These are phyloP conservation scores for Arctia plantaginis DNA, from an alignment of 2,888 invertebrate species.

Conservation along the genomic window DNA sequence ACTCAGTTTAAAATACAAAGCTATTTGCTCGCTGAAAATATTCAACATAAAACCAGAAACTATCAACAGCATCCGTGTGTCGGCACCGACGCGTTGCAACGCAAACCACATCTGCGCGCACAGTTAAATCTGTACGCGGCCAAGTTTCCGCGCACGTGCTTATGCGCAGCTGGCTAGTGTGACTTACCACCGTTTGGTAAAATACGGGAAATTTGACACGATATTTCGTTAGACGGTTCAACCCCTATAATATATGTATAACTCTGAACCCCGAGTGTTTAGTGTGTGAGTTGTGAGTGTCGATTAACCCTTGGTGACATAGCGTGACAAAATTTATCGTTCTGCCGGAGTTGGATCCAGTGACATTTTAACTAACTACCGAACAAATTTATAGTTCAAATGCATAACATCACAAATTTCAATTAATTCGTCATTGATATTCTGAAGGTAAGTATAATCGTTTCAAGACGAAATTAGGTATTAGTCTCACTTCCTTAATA, in stretches of 20 bases:
- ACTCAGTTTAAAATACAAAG: not conserved
- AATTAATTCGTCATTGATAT: not conserved
- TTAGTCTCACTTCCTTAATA: not conserved
- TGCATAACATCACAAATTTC: not conserved
- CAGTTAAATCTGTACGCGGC: constrained; percentile 19
- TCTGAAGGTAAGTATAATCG: not conserved
- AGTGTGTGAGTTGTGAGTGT: constrained; percentile 1
- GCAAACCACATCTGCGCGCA: constrained; percentile 26
- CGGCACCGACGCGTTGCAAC: constrained; percentile 10
- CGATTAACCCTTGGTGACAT: constrained; percentile 20
- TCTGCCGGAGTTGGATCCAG: not conserved
- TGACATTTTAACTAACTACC: constrained; percentile 11
- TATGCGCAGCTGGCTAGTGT: constrained; percentile 16
- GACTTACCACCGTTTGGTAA: constrained; percentile 3
- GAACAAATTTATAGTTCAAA: not conserved
- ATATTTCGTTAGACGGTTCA: constrained; percentile 11
- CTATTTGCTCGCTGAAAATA: not conserved
- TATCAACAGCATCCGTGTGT: constrained; percentile 23
- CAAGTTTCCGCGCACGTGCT: constrained; percentile 28
- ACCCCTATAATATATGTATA: constrained; percentile 13
- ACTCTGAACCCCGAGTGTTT: not conserved
- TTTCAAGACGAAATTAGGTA: not conserved
- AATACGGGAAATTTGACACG: constrained; percentile 26
- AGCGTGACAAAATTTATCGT: constrained; percentile 18
- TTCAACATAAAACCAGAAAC: constrained; percentile 21